Conservation (phyloP, 2,888 invertebrate genomes). For the Microctonus brassicae region DNA sequence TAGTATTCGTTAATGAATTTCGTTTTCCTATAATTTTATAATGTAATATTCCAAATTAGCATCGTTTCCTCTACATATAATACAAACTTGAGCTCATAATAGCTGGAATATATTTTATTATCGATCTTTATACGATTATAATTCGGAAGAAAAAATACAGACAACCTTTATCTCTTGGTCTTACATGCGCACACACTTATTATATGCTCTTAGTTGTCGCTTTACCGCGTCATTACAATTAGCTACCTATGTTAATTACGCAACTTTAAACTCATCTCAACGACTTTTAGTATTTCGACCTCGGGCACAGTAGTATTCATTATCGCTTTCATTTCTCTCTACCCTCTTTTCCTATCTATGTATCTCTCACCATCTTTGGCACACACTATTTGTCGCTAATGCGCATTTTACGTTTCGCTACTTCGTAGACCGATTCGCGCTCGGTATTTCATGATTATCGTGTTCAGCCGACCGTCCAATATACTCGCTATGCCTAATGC, state of each 20-base stretch:
- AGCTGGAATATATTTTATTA: too few relatives aligned
- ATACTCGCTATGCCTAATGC: constrained; percentile 50
- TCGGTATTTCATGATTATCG: constrained; percentile 54
- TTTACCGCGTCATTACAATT: constrained; percentile 49
- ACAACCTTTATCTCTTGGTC: constrained; percentile 6
- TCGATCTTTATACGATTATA: too few relatives aligned
- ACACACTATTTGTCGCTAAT: constrained; percentile 28
- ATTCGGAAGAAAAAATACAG: background rate
- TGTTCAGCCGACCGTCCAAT: constrained; percentile 54
- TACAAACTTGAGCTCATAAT: too few relatives aligned
- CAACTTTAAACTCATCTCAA: too few relatives aligned
- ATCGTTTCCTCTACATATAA: too few relatives aligned
- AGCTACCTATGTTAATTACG: constrained; percentile 57
- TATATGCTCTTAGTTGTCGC: constrained; percentile 31
- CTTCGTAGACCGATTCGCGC: constrained; percentile 47
- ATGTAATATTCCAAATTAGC: too few relatives aligned
- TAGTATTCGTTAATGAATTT: too few relatives aligned
- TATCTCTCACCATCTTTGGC: background rate
- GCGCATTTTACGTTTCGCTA: constrained; percentile 30
- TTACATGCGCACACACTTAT: constrained; percentile 39
- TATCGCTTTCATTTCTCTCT: too few relatives aligned
- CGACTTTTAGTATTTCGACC: too few relatives aligned
- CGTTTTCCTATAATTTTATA: too few relatives aligned
- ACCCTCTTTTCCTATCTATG: too few relatives aligned
- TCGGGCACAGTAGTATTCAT: too few relatives aligned